Evolutionary conservation across 2,888 invertebrate species (phyloP).

Genomic region (Microctonus brassicae): DNA sequence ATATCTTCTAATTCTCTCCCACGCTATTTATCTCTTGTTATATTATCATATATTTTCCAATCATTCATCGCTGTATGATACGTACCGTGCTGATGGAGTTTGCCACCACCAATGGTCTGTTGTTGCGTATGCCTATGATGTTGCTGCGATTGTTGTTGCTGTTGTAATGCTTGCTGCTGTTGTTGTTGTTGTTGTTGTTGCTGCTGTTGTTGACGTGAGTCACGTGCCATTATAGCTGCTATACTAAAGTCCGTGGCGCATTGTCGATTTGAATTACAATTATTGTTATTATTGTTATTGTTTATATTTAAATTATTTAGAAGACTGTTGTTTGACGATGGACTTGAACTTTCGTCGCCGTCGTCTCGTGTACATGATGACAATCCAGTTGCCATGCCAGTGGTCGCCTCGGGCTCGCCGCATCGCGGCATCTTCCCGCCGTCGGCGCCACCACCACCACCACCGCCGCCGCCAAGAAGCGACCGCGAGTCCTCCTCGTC

Average conservation of each 20-base stretch:
- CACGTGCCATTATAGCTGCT: constrained; percentile 92
- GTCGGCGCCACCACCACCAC: constrained; percentile 57
- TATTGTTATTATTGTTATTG: constrained; percentile 43
- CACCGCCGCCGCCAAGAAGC: constrained; percentile 58
- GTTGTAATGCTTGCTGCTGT: constrained; percentile 69
- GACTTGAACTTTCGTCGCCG: constrained; percentile 76
- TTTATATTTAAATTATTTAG: constrained; percentile 54
- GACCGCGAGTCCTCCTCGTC: constrained; percentile 73
- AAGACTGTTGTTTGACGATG: constrained; percentile 64
- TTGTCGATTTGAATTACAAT: constrained; percentile 74
- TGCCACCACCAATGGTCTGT: constrained; percentile 64
- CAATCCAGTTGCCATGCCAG: constrained; percentile 48
- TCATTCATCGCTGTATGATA: neutral
- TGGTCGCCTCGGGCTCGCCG: constrained; percentile 66
- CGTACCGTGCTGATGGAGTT: constrained; percentile 63
- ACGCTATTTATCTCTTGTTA: neutral
- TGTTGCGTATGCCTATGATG: constrained; percentile 53
- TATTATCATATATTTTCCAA: neutral
- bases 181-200: constrained; percentile 69
- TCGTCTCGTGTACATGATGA: constrained; percentile 72
- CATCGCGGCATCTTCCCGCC: constrained; percentile 70
- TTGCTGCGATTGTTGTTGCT: constrained; percentile 65
- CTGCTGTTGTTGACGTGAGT: constrained; percentile 74
- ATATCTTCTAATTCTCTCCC: neutral
- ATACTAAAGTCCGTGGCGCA: constrained; percentile 97